Base-by-base conservation (phyloP, 2,888 invertebrate species). In the Colostygia pectinataria region DNA sequence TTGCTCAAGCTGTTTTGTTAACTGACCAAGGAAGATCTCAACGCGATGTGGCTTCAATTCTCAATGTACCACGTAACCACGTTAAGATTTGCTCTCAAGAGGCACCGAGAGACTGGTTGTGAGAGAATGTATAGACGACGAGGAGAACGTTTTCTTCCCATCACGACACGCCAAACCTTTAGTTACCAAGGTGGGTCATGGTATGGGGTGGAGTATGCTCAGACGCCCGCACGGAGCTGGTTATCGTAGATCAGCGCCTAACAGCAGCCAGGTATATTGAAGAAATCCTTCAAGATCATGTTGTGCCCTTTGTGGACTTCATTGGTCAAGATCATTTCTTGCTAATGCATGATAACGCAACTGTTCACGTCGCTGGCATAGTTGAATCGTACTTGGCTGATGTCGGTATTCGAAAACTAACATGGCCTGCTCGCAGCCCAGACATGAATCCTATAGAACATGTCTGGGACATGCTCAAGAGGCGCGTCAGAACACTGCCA, bases 191-290 rank as follows among this genome's bases (percentile, higher is more conserved):
- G 23, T 14, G 31, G 41, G 25, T 32, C 33, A 32, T 41, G 32
- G 41, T 41, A 32, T 41, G 24, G 41, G 24, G 41, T 23, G 32
- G 31, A 10, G 12, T 31, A 18, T 13, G 31, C 32, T 41, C 41
- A 14, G 41, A 41, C 32, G 32, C 41, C 23, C 41, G 41, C 20
- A 41, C 41, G 24, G 32, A 41, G 41, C 32, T 41, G 24, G 32
- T 32, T 9, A 24, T 32, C 13, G 41, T 32, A 32, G 32, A 24
- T 23, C 32, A 32, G 12, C 15, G 33, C 18, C 4, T 18, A 18
- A 18, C 31, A 31, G 12, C 33, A 23, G 14, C 18, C 4, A n/a
- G 7, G 25, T 29, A 44, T 14, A 15, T 37, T 20, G 13, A 24
- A 36, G 12, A 20, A 12, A 24, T 15, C 25, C 31, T n/a, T 31